phyloP scores from a whole-genome alignment of 2,888 invertebrate species.

The Euclidia mi region DNA sequence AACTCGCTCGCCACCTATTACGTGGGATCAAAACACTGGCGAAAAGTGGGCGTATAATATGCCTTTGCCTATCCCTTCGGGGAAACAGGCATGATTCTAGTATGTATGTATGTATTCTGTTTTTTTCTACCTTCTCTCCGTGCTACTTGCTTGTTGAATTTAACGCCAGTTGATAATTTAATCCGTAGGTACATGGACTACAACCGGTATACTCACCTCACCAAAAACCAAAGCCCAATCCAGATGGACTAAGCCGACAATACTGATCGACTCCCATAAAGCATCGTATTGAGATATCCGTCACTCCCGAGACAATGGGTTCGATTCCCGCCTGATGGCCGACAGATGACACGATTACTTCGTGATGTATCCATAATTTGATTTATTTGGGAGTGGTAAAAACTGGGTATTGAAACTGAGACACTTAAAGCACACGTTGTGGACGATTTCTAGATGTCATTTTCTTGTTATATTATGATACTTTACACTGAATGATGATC shows the following conservation, averaged over 20 bases:
- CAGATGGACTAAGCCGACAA: conserved; percentile 83
- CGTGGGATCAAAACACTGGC: too few relatives aligned
- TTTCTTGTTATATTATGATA: too few relatives aligned
- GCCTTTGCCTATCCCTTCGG: too few relatives aligned
- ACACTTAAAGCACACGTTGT: background rate
- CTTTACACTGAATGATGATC: too few relatives aligned
- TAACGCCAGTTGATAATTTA: too few relatives aligned
- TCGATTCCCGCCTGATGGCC: conserved; percentile 74
- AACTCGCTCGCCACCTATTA: too few relatives aligned
- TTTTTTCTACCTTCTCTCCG: too few relatives aligned
- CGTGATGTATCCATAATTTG: conserved; percentile 41
- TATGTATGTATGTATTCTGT: too few relatives aligned
- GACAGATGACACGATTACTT: conserved; percentile 75
- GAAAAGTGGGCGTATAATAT: too few relatives aligned
- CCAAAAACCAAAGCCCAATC: conserved; percentile 68
- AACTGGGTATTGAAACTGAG: background rate
- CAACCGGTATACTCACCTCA: conserved; percentile 55
- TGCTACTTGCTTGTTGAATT: too few relatives aligned
- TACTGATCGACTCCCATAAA: conserved; percentile 87
- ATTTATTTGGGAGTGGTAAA: conserved; percentile 31
- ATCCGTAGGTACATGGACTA: conserved; percentile 5
- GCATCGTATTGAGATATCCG: conserved; percentile 84
- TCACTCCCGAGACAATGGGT: conserved; percentile 84
- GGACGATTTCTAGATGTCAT: background rate
- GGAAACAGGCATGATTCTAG: too few relatives aligned